Percentiles rank a stretch among this genome's conserved stretches.
Evolutionary conservation across 2,888 invertebrate species (phyloP).

Genomic region (Hesperia comma): DNA sequence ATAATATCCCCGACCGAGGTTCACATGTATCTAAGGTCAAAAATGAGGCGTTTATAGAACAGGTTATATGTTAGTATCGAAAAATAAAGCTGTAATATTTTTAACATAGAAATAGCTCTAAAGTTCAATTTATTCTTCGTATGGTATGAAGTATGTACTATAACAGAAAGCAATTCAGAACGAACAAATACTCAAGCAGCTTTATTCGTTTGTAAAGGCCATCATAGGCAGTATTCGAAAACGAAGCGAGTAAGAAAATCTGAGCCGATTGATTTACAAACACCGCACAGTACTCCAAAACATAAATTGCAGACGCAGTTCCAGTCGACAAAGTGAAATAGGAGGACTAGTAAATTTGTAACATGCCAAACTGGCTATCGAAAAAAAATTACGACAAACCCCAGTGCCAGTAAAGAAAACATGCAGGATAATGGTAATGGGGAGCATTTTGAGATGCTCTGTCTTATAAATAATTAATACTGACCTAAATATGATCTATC

Average conservation of each 20-base stretch:
- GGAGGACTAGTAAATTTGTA: slow-evolving; percentile 35
- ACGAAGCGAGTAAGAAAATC: slow-evolving; percentile 24
- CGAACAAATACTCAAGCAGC: background rate
- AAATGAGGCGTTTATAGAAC: no score
- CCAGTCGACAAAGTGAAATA: slow-evolving; percentile 34
- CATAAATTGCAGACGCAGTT: slow-evolving; percentile 35
- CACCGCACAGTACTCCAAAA: slow-evolving; percentile 27
- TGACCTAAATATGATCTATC: no score
- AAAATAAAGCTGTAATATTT: background rate
- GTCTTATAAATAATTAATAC: no score
- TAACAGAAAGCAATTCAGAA: no score
- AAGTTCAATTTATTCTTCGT: no score
- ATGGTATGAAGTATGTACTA: no score
- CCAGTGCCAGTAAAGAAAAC: slow-evolving; percentile 26
- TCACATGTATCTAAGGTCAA: no score
- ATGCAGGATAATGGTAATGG: slow-evolving; percentile 14
- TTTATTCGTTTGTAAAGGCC: slow-evolving; percentile 3
- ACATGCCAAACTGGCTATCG: slow-evolving; percentile 32
- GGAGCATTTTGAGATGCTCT: background rate
- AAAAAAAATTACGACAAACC: slow-evolving; percentile 23
- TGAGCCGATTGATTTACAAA: slow-evolving; percentile 33
- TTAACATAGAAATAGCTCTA: background rate
- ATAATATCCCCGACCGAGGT: no score
- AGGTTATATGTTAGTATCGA: no score
- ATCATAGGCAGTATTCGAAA: slow-evolving; percentile 7